A percentile compares a stretch with the other conserved stretches of the same genome.
Evolutionary conservation across 2,113 vertebrate genomes (phyloP).

Genomic region (Origma solitaria): DNA sequence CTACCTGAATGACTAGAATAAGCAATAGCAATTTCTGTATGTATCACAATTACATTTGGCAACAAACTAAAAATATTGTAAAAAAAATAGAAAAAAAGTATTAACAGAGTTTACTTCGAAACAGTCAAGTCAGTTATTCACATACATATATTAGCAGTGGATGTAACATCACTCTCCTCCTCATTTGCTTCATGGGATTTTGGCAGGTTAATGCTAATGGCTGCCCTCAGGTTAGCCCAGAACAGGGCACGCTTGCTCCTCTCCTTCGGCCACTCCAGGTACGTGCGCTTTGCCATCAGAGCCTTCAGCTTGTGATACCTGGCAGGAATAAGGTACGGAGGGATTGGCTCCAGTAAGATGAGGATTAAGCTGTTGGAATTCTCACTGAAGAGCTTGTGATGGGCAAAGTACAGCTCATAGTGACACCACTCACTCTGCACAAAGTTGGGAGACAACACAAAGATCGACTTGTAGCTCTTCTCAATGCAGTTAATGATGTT

Average conservation of each 20-base stretch:
- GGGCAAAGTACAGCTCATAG: constrained; percentile 91
- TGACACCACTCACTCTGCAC: constrained; percentile 93
- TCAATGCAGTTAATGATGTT: constrained; percentile 89
- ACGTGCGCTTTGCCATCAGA: constrained; percentile 81
- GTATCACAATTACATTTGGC: background rate
- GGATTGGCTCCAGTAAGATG: constrained; percentile 84
- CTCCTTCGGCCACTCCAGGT: constrained; percentile 87
- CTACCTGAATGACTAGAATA: background rate
- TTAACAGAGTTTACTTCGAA: background rate
- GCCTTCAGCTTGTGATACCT: constrained; percentile 84
- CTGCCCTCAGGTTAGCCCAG: constrained; percentile 85
- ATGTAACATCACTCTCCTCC: background rate
- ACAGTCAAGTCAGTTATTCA: background rate
- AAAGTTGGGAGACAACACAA: constrained; percentile 88
- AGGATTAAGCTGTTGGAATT: constrained; percentile 78
- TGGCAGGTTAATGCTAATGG: constrained; percentile 68
- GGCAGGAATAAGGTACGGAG: constrained; percentile 77
- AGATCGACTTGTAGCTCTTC: constrained; percentile 84
- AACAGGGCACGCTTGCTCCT: constrained; percentile 81
- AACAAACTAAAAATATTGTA: background rate
- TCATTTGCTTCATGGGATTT: background rate
- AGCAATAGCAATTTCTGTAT: background rate
- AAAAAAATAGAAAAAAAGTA: background rate
- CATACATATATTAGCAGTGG: background rate
- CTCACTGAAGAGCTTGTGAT: constrained; percentile 78